A percentile compares a stretch with the other conserved stretches of the same genome.
Evolutionary conservation across 2,888 invertebrate genomes (phyloP).

Genomic region (Nomada fabriciana): DNA sequence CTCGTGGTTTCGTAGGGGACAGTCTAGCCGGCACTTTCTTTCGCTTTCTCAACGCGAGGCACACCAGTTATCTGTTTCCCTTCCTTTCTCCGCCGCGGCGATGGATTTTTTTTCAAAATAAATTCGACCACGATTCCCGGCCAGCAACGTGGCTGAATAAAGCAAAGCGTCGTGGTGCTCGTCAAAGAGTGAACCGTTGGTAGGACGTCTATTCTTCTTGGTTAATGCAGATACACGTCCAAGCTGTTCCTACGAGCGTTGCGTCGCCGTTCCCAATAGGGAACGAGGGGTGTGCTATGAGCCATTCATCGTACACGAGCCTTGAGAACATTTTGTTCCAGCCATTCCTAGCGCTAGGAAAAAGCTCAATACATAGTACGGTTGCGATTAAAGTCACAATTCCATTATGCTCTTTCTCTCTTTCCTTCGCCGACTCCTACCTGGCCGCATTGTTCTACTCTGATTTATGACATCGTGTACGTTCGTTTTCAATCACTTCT

Average conservation of each 20-base stretch:
- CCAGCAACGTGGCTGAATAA: conserved; percentile 23
- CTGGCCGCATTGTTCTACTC: conserved; percentile 43
- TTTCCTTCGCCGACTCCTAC: background rate
- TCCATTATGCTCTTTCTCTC: conserved; percentile 36
- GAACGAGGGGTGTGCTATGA: conserved; percentile 33
- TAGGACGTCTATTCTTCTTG: conserved; percentile 57
- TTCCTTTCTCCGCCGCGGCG: background rate
- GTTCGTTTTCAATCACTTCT: conserved; percentile 24
- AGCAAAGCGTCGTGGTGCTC: conserved; percentile 40
- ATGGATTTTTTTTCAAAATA: conserved; percentile 28
- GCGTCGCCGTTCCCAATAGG: conserved; percentile 50
- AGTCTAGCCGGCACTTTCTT: background rate
- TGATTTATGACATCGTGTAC: conserved; percentile 38
- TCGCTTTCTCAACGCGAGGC: background rate
- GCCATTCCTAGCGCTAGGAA: conserved; percentile 51
- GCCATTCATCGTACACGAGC: conserved; percentile 47
- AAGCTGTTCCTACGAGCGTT: conserved; percentile 51
- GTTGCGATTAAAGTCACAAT: conserved; percentile 52
- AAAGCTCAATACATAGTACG: conserved; percentile 45
- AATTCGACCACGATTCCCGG: conserved; percentile 25
- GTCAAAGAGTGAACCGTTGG: conserved; percentile 59
- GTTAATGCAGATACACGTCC: conserved; percentile 50
- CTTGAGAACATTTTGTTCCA: conserved; percentile 54
- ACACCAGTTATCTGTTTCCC: too few relatives aligned
- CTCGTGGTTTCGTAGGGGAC: background rate